These are phyloP conservation scores for Pachymerium ferrugineum DNA, from an alignment of 2,888 invertebrate species.

Conservation along the genomic window DNA sequence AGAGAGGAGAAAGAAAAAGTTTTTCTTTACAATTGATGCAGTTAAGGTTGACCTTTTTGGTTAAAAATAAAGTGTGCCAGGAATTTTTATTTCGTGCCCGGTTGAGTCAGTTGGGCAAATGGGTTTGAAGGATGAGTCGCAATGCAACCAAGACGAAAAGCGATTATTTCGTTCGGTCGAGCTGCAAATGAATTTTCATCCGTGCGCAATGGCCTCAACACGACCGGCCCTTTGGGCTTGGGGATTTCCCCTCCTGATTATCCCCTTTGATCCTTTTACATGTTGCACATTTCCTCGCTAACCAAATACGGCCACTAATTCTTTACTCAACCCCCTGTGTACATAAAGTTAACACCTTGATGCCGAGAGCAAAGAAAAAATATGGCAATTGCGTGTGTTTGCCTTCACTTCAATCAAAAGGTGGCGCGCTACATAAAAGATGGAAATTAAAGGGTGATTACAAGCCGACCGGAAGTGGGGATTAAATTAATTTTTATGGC, in stretches of 20 bases:
- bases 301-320: too few relatives aligned
- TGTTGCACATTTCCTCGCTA: background rate
- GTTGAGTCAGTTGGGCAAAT: background rate
- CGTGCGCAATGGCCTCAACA: background rate
- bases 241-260: background rate
- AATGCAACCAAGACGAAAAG: background rate
- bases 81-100: slow-evolving; percentile 18
- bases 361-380: too few relatives aligned
- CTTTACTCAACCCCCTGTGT: too few relatives aligned
- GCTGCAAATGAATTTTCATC: slow-evolving; percentile 10
- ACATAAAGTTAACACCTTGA: too few relatives aligned
- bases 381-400: too few relatives aligned
- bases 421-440: too few relatives aligned
- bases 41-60: background rate
- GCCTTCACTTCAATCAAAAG: too few relatives aligned
- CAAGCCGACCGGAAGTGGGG: too few relatives aligned
- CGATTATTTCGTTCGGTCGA: slow-evolving; percentile 21
- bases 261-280: slow-evolving; percentile 6
- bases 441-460: too few relatives aligned
- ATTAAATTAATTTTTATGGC: too few relatives aligned
- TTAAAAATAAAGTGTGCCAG: slow-evolving; percentile 11
- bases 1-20: too few relatives aligned
- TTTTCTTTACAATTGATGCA: slow-evolving; percentile 14
- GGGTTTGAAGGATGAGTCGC: slow-evolving; percentile 7
- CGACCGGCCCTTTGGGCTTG: background rate